Evolutionary conservation across 2,888 invertebrate genomes (phyloP), one percentile per base, ranked within the genome.

Genomic region (Stomorhina lunata): DNA sequence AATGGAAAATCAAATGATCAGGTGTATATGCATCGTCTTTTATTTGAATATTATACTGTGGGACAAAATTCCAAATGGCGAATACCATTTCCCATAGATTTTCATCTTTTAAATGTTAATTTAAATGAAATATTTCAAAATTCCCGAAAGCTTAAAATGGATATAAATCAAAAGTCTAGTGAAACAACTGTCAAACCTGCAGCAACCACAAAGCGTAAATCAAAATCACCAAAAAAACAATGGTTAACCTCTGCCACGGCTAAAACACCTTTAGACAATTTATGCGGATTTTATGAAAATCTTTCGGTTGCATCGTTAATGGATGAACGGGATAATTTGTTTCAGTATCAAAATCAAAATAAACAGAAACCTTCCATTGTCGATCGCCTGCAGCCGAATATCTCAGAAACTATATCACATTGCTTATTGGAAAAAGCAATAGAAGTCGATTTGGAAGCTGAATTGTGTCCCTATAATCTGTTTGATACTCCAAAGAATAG

Each of bases 241-340:
- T 89, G 89, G 88, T 81, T 88, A 0, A 87, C 85, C 84, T 86
- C 77, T 6, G 85, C 85, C 40, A 87, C 32, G 17, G 32, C 57
- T 5, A 25, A 43, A 63, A 63, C 63, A 20, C 88, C 91, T 4
- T 84, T 92, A 61, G 92, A 92, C 84, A 88, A 89, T 10, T 83
- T 93, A 63, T 92, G 92, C 63, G 57, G 91, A n/a, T 91, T 92
- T 75, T 91, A 91, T 76, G 90, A 91, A 61, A 88, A 89, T 77
- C 78, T 90, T 43, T 90, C 86, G 81, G 86, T 85, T 85, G 91
- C 88, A 85, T 91, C 88, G 86, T 92, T 89, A 80, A 81, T 90
- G 78, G 86, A 86, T 25, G 75, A 65, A 20, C 57, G 65, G 45
- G 43, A 76, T 5, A 55, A 59, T 68, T 1, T 53, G 4, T 12